A percentile compares a stretch with the other conserved stretches of the same genome.
These are phyloP conservation scores for Xyrauchen texanus DNA, from an alignment of 2,113 vertebrate species.

Conservation along the genomic window DNA sequence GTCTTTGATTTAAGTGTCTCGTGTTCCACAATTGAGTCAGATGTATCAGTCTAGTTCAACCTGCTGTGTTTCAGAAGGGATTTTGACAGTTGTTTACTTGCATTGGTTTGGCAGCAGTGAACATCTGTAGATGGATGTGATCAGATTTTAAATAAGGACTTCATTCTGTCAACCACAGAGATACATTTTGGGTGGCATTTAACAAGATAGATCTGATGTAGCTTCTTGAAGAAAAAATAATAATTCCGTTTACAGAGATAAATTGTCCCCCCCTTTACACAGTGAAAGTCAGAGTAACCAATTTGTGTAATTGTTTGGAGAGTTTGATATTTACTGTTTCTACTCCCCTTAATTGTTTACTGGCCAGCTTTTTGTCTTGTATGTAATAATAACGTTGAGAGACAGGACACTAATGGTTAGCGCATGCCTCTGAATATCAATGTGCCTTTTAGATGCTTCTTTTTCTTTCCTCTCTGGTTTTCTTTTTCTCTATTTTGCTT, in stretches of 20 bases:
- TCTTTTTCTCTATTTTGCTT: neutral
- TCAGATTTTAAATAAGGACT: constrained; percentile 1
- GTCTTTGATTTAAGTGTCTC: neutral
- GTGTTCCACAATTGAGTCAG: neutral
- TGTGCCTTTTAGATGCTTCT: constrained; percentile 56
- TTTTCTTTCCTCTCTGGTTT: neutral
- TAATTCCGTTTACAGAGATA: neutral
- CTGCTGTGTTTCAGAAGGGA: neutral
- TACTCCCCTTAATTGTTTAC: constrained; percentile 70
- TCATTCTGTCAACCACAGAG: neutral
- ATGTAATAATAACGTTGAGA: constrained; percentile 60
- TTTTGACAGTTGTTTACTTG: neutral
- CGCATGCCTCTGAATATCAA: constrained; percentile 70
- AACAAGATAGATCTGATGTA: neutral
- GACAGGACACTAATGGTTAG: constrained; percentile 62
- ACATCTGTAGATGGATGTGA: neutral
- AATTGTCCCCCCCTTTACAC: neutral
- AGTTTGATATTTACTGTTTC: constrained; percentile 66
- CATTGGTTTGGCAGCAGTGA: neutral
- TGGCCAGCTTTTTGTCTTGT: constrained; percentile 67
- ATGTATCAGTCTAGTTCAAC: neutral
- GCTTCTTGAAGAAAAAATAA: neutral
- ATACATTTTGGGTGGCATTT: neutral
- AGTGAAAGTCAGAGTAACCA: constrained; percentile 50
- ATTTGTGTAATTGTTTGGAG: constrained; percentile 59